phyloP scores from a whole-genome alignment of 2,797 vertebrate genomes.

The Rhynchotus rufescens region DNA sequence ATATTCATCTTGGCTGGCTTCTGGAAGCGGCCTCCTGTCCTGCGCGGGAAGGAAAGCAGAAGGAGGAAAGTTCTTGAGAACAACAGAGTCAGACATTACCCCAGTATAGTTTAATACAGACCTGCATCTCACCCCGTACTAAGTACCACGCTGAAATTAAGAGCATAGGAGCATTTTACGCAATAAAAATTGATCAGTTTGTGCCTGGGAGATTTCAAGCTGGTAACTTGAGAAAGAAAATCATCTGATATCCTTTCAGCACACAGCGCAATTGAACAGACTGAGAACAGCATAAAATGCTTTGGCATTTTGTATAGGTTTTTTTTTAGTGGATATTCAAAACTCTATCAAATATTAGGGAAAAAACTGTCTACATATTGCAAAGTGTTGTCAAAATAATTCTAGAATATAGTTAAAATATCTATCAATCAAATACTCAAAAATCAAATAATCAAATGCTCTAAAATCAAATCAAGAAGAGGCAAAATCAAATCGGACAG shows the following conservation, averaged over 20 bases:
- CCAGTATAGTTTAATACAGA: background rate
- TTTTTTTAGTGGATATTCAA: background rate
- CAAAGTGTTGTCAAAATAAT: background rate
- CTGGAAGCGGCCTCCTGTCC: slow-evolving; percentile 84
- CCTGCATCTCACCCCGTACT: background rate
- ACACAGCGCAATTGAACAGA: background rate
- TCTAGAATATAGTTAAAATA: background rate
- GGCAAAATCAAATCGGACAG: background rate
- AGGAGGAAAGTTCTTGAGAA: background rate
- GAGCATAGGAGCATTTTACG: background rate
- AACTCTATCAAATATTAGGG: background rate
- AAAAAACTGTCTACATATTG: background rate
- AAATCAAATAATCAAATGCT: background rate
- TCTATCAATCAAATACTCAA: background rate
- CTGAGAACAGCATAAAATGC: background rate
- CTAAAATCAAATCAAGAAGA: background rate
- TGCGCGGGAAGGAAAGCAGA: slow-evolving; percentile 56
- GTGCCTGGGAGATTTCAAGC: background rate
- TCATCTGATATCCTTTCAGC: background rate
- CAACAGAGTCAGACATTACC: background rate
- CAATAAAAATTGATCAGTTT: background rate
- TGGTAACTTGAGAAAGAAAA: background rate
- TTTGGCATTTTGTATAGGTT: background rate
- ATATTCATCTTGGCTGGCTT: slow-evolving; percentile 97
- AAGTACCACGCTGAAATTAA: background rate